Conservation (phyloP, 2,797 vertebrate species). For the Hoplostethus atlanticus region DNA sequence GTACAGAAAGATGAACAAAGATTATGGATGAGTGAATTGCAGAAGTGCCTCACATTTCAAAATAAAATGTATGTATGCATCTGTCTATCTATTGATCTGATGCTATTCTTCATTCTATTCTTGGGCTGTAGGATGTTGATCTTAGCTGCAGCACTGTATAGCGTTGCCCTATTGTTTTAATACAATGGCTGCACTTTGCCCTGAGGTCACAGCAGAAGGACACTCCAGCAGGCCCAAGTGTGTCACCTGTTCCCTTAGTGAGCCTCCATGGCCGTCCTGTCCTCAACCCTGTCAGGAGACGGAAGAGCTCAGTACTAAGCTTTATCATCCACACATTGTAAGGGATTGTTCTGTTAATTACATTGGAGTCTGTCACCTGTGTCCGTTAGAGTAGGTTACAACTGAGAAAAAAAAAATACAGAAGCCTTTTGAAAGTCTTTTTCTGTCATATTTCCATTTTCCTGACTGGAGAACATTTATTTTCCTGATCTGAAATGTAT, state of each 20-base stretch:
- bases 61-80: conserved; percentile 3
- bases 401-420: neutral
- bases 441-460: neutral
- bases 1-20: neutral
- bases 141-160: conserved; percentile 38
- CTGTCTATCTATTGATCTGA: conserved; percentile 12
- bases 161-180: conserved; percentile 61
- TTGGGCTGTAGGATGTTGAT: conserved; percentile 15
- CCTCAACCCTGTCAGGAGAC: conserved; percentile 42
- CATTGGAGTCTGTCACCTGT: neutral
- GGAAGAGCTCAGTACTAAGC: conserved; percentile 54
- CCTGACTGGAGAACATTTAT: neutral
- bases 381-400: neutral
- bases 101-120: neutral
- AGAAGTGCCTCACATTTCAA: neutral
- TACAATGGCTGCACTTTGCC: conserved; percentile 74
- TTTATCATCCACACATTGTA: conserved; percentile 29
- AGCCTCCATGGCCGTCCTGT: conserved; percentile 19
- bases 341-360: conserved; percentile 39
- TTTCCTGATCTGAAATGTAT: neutral
- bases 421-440: no score
- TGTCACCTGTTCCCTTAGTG: conserved; percentile 77
- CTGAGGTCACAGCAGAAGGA: conserved; percentile 71
- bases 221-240: conserved; percentile 62
- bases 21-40: neutral